Base-by-base conservation (phyloP, 2,797 vertebrate genomes). In the Karalla daura region DNA sequence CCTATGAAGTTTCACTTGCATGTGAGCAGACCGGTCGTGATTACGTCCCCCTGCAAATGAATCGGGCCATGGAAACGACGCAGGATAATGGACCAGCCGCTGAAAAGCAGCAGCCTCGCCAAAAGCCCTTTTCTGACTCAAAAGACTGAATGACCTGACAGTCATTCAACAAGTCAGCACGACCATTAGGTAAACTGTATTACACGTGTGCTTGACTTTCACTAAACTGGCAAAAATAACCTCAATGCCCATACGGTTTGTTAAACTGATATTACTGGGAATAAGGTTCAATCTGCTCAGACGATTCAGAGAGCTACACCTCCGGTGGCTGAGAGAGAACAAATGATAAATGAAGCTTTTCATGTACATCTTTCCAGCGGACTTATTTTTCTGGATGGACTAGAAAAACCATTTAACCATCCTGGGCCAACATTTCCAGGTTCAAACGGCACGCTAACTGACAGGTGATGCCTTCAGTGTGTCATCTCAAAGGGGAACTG, bases 21-120 rank as follows among this genome's bases (percentile, higher is more conserved):
- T 33, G 11, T 18, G 33, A 51, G 6, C 18, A 23, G 27, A 35
- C 47, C 37, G 23, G 46, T 25, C 17, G 51, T 2, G 36, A 46
- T 51, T 54, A 69, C 46, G 46, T 76, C 58, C 71, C 28, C n/a
- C 40, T 3, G 15, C 30, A 75, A 44, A 76, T 39, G 30, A 60
- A 69, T 43, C 39, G 20, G 56, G 52, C 58, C 55, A 50, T 35
- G 1, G 47, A 51, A 63, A 46, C 1, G 14, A 40, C 43, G 35
- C 23, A 67, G 81, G 78, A 76, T 76, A 74, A 74, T 81, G 51
- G 32, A 68, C 64, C 53, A 76, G 66, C 46, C 69, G 70, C 35
- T 65, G 39, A 45, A 36, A 61, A 46, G 73, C 47, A 63, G 37
- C 30, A 41, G 63, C 49, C 4, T 3, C 35, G 52, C 23, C 67